Percentiles rank a stretch among this genome's conserved stretches.
Conservation (phyloP, 2,797 vertebrate species). For the Sus cebifrons region DNA sequence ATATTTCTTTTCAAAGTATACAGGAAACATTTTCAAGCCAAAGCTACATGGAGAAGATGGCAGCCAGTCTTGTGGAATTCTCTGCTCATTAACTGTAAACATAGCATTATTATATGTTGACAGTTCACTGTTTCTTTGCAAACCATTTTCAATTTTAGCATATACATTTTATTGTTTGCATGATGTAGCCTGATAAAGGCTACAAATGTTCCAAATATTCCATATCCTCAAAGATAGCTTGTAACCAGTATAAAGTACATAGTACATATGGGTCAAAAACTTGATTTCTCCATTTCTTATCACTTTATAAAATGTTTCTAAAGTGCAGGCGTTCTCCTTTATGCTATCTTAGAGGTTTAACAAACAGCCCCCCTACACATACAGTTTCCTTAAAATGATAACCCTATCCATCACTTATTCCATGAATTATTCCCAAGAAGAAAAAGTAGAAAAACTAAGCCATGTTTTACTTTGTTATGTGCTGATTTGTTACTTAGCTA, state of each 20-base stretch:
- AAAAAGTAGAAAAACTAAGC: constrained; percentile 55
- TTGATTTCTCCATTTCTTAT: neutral
- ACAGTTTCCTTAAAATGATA: neutral
- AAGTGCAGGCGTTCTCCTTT: constrained; percentile 13
- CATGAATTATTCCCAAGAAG: constrained; percentile 70
- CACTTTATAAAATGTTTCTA: neutral
- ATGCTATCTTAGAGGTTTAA: neutral
- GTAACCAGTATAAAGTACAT: neutral
- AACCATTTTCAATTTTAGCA: neutral
- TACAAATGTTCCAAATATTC: neutral
- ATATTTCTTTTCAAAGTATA: neutral
- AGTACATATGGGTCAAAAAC: neutral
- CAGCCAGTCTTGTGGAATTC: neutral
- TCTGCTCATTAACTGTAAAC: neutral
- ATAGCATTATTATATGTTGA: neutral
- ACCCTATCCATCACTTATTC: neutral
- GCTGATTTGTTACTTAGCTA: constrained; percentile 49
- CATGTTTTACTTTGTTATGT: neutral
- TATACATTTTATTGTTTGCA: neutral
- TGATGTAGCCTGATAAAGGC: neutral
- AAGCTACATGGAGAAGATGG: neutral
- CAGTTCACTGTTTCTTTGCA: neutral
- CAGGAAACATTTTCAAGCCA: neutral
- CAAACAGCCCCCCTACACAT: neutral
- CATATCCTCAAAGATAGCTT: neutral